Conservation (phyloP, 2,888 invertebrate genomes). For the Acrocera orbiculus region DNA sequence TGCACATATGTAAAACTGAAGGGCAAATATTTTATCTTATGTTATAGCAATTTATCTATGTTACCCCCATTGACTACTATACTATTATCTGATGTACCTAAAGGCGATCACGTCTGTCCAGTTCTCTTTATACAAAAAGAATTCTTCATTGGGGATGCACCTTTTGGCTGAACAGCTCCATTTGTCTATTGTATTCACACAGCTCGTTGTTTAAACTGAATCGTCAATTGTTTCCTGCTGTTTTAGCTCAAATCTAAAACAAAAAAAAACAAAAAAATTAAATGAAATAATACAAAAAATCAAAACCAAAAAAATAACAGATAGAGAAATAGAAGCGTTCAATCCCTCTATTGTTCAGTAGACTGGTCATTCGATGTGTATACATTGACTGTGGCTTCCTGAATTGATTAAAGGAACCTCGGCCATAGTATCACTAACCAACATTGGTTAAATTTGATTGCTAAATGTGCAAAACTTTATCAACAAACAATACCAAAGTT, state of each 20-base stretch:
- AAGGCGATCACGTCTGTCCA: slow-evolving; percentile 10
- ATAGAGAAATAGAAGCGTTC: too few species aligned
- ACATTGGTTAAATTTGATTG: slow-evolving; percentile 6
- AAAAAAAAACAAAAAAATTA: background rate
- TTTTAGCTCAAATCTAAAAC: background rate
- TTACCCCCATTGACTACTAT: slow-evolving; percentile 3
- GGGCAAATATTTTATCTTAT: slow-evolving; percentile 10
- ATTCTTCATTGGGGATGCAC: slow-evolving; percentile 1
- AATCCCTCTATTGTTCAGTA: slow-evolving; percentile 3
- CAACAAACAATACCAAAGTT: slow-evolving; percentile 7
- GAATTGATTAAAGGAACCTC: slow-evolving; percentile 11
- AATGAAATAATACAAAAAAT: too few species aligned
- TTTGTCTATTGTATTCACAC: slow-evolving; percentile 9
- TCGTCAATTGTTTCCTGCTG: slow-evolving; percentile 6
- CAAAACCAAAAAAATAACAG: too few species aligned
- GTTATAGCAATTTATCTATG: slow-evolving; percentile 2
- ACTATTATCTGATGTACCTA: slow-evolving; percentile 10
- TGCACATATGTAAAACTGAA: slow-evolving; percentile 9
- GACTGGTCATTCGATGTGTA: slow-evolving; percentile 6
- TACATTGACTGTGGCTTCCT: slow-evolving; percentile 8
- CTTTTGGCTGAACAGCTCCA: slow-evolving; percentile 7
- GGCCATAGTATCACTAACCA: slow-evolving; percentile 4
- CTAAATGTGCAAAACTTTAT: slow-evolving; percentile 7
- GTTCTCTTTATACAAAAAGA: background rate
- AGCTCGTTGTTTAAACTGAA: slow-evolving; percentile 4